Conservation (phyloP, 1,140 invertebrate genomes). For the Atta texana region DNA sequence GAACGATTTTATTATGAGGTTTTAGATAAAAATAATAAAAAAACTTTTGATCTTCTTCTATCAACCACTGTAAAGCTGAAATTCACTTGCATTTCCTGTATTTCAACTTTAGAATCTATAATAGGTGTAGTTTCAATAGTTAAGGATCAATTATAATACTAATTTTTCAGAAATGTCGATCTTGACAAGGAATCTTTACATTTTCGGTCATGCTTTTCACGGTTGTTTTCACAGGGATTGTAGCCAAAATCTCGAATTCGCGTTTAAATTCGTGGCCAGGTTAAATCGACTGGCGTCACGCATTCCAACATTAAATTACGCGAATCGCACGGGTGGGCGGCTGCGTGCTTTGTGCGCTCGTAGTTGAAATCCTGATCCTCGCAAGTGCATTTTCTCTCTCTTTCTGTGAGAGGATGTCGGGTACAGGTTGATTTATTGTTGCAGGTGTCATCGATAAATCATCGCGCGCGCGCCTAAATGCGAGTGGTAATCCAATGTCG, state of each 20-base stretch:
- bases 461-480: conserved; percentile 21
- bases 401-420: neutral
- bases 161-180: neutral
- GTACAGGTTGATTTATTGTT: conserved; percentile 26
- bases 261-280: conserved; percentile 17
- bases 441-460: conserved; percentile 44
- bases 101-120: no score
- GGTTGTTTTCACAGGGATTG: conserved; percentile 14
- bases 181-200: neutral
- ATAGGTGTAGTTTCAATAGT: no score
- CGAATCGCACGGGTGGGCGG: conserved; percentile 20
- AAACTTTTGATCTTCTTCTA: no score
- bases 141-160: neutral
- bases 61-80: no score
- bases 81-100: no score
- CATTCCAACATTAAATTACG: conserved; percentile 33
- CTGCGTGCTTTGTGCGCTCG: conserved; percentile 13
- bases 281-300: conserved; percentile 31
- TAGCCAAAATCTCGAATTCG: neutral
- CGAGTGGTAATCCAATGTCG: conserved; percentile 48
- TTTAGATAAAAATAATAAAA: no score
- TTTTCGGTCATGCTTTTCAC: neutral
- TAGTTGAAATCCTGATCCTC: conserved; percentile 46
- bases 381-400: conserved; percentile 22
- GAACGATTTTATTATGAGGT: no score